These are phyloP conservation scores for Glyptemys insculpta DNA, from an alignment of 2,797 vertebrate species.

Conservation along the genomic window DNA sequence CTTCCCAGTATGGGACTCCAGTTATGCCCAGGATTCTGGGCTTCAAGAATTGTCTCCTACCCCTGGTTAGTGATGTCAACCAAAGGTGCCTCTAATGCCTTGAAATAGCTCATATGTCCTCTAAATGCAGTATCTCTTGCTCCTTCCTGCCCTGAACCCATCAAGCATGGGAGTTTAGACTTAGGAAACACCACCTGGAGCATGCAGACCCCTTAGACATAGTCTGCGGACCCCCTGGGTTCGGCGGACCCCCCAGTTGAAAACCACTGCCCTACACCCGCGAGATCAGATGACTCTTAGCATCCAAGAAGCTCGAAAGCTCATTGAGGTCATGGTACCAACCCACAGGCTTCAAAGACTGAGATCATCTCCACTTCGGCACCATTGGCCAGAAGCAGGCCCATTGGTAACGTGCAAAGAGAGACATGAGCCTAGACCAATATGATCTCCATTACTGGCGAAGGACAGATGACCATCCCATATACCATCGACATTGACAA, in stretches of 20 bases:
- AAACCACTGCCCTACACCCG: too few species aligned
- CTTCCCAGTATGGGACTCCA: not conserved
- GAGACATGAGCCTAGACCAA: not conserved
- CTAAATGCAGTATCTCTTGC: not conserved
- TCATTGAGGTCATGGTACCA: not conserved
- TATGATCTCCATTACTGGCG: not conserved
- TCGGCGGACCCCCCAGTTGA: too few species aligned
- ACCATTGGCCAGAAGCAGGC: not conserved
- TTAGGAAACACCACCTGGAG: not conserved
- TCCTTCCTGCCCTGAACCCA: not conserved
- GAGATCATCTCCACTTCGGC: not conserved
- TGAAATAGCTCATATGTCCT: not conserved
- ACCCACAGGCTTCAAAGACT: not conserved
- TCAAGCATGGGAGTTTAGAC: not conserved
- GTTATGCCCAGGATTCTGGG: not conserved
- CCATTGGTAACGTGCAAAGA: not conserved
- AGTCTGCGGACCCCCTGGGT: too few species aligned
- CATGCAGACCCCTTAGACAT: not conserved
- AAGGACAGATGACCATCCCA: not conserved
- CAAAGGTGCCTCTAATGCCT: not conserved
- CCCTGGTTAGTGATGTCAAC: not conserved
- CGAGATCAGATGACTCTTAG: not conserved
- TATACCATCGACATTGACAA: not conserved
- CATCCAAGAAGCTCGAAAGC: not conserved
- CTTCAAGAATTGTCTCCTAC: not conserved